phyloP scores from a whole-genome alignment of 2,797 vertebrate genomes.

The Sebastolobus alascanus region DNA sequence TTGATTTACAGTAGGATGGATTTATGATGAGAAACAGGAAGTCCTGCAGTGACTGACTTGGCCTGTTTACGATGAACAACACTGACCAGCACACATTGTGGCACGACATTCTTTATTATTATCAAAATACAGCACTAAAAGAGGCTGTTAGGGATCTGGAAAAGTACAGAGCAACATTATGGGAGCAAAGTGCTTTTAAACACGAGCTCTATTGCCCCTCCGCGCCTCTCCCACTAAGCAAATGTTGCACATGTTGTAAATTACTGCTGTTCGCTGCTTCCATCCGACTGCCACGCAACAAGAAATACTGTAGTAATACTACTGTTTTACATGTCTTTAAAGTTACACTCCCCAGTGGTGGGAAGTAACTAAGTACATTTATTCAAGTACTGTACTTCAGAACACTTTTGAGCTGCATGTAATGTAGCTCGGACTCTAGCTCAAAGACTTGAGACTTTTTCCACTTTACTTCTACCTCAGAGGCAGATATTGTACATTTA shows the following conservation, averaged over 20 bases:
- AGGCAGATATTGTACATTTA: background rate
- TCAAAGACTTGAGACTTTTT: background rate
- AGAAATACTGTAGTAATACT: background rate
- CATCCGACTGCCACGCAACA: background rate
- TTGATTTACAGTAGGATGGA: conserved; percentile 20
- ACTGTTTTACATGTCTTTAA: background rate
- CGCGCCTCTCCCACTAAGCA: background rate
- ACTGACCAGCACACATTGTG: background rate
- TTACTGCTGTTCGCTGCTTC: background rate
- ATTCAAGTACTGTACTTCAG: background rate
- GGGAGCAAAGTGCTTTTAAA: background rate
- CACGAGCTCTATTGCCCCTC: background rate
- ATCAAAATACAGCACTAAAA: background rate
- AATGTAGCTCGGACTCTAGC: background rate
- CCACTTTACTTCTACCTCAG: background rate
- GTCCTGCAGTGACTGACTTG: background rate
- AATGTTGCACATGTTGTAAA: background rate
- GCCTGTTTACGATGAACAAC: background rate
- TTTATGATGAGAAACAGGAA: conserved; percentile 1
- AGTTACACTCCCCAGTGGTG: background rate
- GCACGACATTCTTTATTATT: background rate
- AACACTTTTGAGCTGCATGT: background rate
- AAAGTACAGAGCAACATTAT: background rate
- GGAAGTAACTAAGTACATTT: background rate
- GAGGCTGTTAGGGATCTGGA: background rate